phyloP scores from a whole-genome alignment of 2,888 invertebrate genomes.

The Epicampocera succincta region DNA sequence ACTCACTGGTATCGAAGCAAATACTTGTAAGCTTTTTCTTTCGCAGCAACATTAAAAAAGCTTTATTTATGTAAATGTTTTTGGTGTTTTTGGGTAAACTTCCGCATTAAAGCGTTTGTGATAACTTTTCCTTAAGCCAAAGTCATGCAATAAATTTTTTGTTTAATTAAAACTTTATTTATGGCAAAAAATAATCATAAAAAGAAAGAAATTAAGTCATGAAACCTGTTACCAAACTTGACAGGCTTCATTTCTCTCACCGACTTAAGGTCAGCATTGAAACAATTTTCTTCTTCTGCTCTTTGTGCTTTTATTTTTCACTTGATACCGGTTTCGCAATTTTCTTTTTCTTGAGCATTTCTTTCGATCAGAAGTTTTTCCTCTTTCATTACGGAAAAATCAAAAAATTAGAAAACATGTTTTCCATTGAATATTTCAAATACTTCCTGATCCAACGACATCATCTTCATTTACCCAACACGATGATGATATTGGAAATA shows the following conservation, averaged over 20 bases:
- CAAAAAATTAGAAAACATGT: slow-evolving; percentile 53
- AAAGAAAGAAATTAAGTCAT: slow-evolving; percentile 26
- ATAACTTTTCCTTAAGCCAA: slow-evolving; percentile 40
- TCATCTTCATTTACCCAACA: slow-evolving; percentile 35
- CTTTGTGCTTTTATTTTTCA: slow-evolving; percentile 18
- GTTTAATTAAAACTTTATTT: slow-evolving; percentile 35
- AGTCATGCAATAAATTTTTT: slow-evolving; percentile 43
- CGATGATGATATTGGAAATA: neutral
- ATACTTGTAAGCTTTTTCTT: slow-evolving; percentile 24
- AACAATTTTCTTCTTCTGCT: slow-evolving; percentile 25
- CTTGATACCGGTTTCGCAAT: slow-evolving; percentile 47
- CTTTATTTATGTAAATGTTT: slow-evolving; percentile 30
- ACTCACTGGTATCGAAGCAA: too few relatives aligned
- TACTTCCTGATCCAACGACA: slow-evolving; percentile 62
- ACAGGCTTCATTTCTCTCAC: slow-evolving; percentile 9
- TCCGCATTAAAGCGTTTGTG: slow-evolving; percentile 39
- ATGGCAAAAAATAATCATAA: slow-evolving; percentile 7
- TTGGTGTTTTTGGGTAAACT: slow-evolving; percentile 16
- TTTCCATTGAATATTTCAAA: slow-evolving; percentile 55
- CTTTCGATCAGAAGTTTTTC: slow-evolving; percentile 28
- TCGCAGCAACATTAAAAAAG: too few relatives aligned
- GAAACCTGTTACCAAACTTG: slow-evolving; percentile 60
- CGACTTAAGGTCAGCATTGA: slow-evolving; percentile 63
- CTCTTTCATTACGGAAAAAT: slow-evolving; percentile 5
- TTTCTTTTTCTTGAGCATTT: slow-evolving; percentile 40